phyloP scores from a whole-genome alignment of 2,888 invertebrate genomes.

The Apodemia zela region DNA sequence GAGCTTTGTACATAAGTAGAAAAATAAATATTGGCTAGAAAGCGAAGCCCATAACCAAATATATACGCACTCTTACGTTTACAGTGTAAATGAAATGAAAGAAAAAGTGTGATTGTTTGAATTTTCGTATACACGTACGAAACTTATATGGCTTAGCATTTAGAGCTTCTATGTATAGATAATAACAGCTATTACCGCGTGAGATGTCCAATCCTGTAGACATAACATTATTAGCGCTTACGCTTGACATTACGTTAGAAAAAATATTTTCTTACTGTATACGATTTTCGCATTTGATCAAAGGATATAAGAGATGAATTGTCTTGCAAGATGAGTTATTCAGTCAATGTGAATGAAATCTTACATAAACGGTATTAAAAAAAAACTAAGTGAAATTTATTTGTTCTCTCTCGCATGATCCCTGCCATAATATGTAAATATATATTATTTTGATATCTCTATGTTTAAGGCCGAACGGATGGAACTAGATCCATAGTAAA shows the following conservation, averaged over 20 bases:
- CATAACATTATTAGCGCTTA: conserved; percentile 21
- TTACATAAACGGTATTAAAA: conserved; percentile 21
- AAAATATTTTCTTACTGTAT: background rate
- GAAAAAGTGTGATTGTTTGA: conserved; percentile 77
- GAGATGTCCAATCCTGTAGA: conserved; percentile 18
- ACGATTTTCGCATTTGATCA: conserved; percentile 10
- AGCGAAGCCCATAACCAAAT: conserved; percentile 69
- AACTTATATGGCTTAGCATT: conserved; percentile 23
- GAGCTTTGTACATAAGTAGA: conserved; percentile 64
- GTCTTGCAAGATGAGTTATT: background rate
- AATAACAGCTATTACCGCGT: conserved; percentile 41
- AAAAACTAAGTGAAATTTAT: conserved; percentile 37
- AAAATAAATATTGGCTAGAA: conserved; percentile 78
- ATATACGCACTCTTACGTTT: conserved; percentile 54
- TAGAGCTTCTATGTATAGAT: conserved; percentile 21
- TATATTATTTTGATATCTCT: conserved; percentile 51
- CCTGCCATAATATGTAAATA: conserved; percentile 62
- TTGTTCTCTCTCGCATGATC: conserved; percentile 59
- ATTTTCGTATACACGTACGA: conserved; percentile 54
- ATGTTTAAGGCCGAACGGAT: conserved; percentile 59
- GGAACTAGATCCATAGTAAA: conserved; percentile 61
- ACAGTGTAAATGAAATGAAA: conserved; percentile 73
- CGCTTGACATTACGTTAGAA: conserved; percentile 6
- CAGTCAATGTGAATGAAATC: conserved; percentile 39
- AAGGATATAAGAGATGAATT: conserved; percentile 9